These are phyloP conservation scores for Propsilocerus akamusi DNA, from an alignment of 1,140 invertebrate species.

Conservation along the genomic window DNA sequence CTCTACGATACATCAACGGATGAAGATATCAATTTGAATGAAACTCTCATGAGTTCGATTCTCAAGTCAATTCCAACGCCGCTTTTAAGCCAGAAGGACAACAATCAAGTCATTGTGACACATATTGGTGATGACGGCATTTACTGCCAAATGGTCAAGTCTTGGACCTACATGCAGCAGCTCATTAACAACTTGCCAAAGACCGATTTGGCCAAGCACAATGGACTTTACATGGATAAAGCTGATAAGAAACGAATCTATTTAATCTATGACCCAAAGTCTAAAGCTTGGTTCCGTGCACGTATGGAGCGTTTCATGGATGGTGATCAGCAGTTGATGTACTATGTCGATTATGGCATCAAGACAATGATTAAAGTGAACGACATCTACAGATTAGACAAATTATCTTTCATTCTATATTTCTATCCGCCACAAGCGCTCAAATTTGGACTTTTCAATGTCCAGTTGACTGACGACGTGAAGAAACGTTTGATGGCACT, in stretches of 20 bases:
- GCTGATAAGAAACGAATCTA: constrained; percentile 16
- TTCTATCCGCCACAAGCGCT: constrained; percentile 17
- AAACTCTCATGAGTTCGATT: constrained; percentile 15
- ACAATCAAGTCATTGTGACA: constrained; percentile 12
- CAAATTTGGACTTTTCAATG: constrained; percentile 16
- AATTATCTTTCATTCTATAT: constrained; percentile 17
- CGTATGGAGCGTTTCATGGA: constrained; percentile 10
- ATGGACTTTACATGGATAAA: constrained; percentile 14
- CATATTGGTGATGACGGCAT: constrained; percentile 20
- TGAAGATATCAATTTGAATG: constrained; percentile 20
- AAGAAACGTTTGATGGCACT: constrained; percentile 14
- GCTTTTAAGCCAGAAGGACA: constrained; percentile 9
- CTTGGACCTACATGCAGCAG: constrained; percentile 6
- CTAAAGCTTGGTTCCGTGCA: constrained; percentile 18
- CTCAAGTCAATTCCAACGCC: constrained; percentile 14
- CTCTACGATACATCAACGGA: constrained; percentile 20
- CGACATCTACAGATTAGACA: constrained; percentile 20
- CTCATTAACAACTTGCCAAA: constrained; percentile 14
- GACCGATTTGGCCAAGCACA: constrained; percentile 13
- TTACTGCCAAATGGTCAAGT: constrained; percentile 12
- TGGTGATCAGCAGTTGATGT: constrained; percentile 16
- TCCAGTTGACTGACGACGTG: constrained; percentile 15
- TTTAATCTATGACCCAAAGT: constrained; percentile 15
- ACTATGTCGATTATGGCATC: constrained; percentile 18
- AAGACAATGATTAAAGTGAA: constrained; percentile 17